Percentiles rank a stretch among this genome's conserved stretches.
Evolutionary conservation across 2,113 vertebrate species (phyloP).

Genomic region (Procavia capensis): DNA sequence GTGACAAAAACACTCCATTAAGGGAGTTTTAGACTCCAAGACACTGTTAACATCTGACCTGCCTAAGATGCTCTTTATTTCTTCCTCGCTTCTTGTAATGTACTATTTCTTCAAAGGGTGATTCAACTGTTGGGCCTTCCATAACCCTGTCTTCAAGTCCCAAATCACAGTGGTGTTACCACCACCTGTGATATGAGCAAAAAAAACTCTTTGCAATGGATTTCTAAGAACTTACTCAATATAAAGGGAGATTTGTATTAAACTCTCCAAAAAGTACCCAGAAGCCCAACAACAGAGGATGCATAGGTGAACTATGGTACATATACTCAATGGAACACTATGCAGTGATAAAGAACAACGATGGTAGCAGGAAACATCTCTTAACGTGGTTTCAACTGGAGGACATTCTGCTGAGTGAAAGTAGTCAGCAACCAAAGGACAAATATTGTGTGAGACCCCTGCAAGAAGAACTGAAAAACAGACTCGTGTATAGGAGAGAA

Average conservation of each 20-base stretch:
- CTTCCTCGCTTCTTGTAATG: not conserved
- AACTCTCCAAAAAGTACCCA: not conserved
- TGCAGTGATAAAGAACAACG: too few species aligned
- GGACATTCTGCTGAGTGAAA: too few species aligned
- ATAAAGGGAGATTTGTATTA: not conserved
- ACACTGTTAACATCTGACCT: not conserved
- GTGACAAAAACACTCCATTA: not conserved
- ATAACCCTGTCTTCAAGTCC: not conserved
- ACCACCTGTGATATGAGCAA: not conserved
- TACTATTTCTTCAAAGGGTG: not conserved
- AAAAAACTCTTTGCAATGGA: not conserved
- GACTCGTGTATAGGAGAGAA: too few species aligned
- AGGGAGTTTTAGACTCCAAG: not conserved
- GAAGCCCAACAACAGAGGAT: too few species aligned
- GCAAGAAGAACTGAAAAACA: too few species aligned
- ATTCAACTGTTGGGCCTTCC: not conserved
- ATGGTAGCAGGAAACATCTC: too few species aligned
- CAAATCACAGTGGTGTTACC: accelerated
- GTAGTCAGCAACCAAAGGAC: too few species aligned
- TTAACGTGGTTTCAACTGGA: too few species aligned
- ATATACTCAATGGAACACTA: too few species aligned
- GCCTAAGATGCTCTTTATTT: not conserved
- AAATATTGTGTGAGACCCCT: too few species aligned
- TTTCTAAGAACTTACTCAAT: not conserved
- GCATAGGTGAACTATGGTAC: too few species aligned